Evolutionary conservation across 1,140 invertebrate species (phyloP), one percentile per base, ranked within the genome.

Genomic region (Pseudomyrmex sp.): DNA sequence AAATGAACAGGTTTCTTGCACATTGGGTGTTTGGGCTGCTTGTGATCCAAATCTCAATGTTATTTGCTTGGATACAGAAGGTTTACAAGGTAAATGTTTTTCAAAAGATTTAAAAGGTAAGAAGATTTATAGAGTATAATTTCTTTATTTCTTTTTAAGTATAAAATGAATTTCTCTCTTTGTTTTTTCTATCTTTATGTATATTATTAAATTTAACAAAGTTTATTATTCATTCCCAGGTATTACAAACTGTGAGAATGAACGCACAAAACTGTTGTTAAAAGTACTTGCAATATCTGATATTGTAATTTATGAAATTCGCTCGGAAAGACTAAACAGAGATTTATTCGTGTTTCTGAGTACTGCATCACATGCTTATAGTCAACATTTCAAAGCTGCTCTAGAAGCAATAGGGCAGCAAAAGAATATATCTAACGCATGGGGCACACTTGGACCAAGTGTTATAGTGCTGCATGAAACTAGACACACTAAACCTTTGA

Each of bases 381-480:
- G 95, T 76, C 95, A 96, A 86, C 96, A 98, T 94, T 98, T 98
- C 92, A 95, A 96, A 82, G 91, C 94, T 56, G 96, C 97, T 26
- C 88, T 97, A 18, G 95, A 96, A 88, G 92, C 95, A 13, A 94
- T 96, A 59, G 94, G 95, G 2, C 92, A 95, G 80, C 92, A 95
- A 75, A 95, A 94, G 85, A 95, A 56, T 93, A 91, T 62, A 91
- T 95, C 92, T 58, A 94, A 91, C 52, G 92, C 95, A 4, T 88
- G 95, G 2, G 95, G 95, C 77, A 93, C 95, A n/a, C 91, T 97
- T 59, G 97, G 97, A 9, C 97, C 97, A 46, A 95, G 96, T 79
- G 95, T 98, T 35, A 95, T 98, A 80, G 96, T 98, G 82, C 97
- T 98, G 94, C 97, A 98, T 92, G 97, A 98, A 93, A 98, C 97